A percentile compares a stretch with the other conserved stretches of the same genome.
phyloP scores from a whole-genome alignment of 1,140 invertebrate genomes.

The Yoshiicerus persimilis region DNA sequence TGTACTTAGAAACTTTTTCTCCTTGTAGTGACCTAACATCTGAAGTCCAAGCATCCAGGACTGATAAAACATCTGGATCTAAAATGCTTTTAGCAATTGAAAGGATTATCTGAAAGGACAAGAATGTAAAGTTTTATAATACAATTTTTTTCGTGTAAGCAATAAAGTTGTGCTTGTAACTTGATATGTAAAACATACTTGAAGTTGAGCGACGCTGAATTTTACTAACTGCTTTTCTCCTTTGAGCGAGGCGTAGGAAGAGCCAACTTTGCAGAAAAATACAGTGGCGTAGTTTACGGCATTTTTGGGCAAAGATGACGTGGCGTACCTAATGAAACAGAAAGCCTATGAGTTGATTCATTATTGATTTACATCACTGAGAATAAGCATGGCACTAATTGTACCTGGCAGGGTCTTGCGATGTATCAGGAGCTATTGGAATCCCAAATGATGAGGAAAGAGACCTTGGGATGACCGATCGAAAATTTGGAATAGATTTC shows the following conservation, averaged over 20 bases:
- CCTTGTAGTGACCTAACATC: constrained; percentile 56
- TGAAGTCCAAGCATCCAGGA: constrained; percentile 76
- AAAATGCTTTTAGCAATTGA: constrained; percentile 82
- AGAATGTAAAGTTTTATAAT: neutral
- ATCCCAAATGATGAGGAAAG: constrained; percentile 77
- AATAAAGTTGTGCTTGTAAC: neutral
- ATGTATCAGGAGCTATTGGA: constrained; percentile 16
- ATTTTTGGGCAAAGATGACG: constrained; percentile 30
- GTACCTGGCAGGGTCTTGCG: neutral
- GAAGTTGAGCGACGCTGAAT: constrained; percentile 43
- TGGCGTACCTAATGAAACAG: neutral
- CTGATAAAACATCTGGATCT: constrained; percentile 76
- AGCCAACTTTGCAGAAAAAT: constrained; percentile 83
- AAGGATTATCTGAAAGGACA: constrained; percentile 66
- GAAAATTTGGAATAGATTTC: constrained; percentile 52
- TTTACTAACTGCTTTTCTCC: constrained; percentile 32
- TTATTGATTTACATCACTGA: neutral
- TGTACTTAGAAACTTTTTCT: constrained; percentile 33
- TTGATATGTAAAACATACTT: constrained; percentile 24
- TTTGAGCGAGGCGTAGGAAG: constrained; percentile 66
- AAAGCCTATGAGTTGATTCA: neutral
- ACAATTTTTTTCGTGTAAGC: too few species aligned
- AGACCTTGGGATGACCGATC: constrained; percentile 88
- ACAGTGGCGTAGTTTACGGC: constrained; percentile 42
- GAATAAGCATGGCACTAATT: too few species aligned